These are phyloP conservation scores for Acromyrmex charruanus DNA, from an alignment of 1,140 invertebrate genomes.

Conservation along the genomic window DNA sequence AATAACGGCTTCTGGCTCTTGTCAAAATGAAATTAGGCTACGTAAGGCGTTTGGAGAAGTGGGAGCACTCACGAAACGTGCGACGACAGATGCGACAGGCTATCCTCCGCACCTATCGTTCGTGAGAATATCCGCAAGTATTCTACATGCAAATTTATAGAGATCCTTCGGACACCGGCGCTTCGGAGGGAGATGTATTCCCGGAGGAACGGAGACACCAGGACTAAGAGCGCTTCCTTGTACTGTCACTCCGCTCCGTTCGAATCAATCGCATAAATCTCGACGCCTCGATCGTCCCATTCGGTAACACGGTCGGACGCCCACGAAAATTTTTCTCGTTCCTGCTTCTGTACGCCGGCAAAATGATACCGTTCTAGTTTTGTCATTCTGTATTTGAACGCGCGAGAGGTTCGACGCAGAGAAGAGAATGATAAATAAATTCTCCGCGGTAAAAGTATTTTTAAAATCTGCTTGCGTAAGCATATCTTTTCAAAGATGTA, in stretches of 20 bases:
- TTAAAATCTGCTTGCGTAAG: neutral
- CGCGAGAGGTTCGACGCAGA: neutral
- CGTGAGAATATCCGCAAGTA: conserved; percentile 82
- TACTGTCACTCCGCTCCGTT: conserved; percentile 86
- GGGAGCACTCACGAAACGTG: conserved; percentile 45
- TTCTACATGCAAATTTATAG: conserved; percentile 87
- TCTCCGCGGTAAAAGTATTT: neutral
- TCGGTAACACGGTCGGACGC: conserved; percentile 70
- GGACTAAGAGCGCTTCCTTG: conserved; percentile 87
- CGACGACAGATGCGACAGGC: conserved; percentile 73
- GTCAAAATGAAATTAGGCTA: conserved; percentile 74
- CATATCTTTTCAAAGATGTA: neutral
- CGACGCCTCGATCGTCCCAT: conserved; percentile 84
- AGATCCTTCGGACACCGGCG: conserved; percentile 85
- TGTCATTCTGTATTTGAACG: conserved; percentile 40
- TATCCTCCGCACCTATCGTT: conserved; percentile 68
- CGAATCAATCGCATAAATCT: conserved; percentile 87
- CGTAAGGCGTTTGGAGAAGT: conserved; percentile 23
- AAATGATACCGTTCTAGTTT: conserved; percentile 50
- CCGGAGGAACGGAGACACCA: conserved; percentile 83
- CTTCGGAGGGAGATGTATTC: conserved; percentile 82
- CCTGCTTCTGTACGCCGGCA: conserved; percentile 18
- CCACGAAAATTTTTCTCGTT: conserved; percentile 76
- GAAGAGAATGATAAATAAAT: conserved; percentile 17
- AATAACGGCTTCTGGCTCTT: conserved; percentile 65